Evolutionary conservation across 2,113 vertebrate genomes (phyloP).

Genomic region (Petrocephalus microphthalmus): DNA sequence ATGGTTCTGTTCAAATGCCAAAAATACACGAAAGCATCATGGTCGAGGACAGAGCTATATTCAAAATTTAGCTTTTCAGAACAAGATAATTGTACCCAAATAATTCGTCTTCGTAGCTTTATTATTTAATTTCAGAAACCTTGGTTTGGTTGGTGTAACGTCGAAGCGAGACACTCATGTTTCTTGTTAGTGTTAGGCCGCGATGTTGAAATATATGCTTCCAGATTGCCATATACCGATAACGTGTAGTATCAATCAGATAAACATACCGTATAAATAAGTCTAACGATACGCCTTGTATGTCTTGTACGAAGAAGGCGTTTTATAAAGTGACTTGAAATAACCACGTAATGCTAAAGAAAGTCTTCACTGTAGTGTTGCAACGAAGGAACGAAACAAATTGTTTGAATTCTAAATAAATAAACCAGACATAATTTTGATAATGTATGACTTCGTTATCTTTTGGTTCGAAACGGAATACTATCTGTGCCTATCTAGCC

Average conservation of each 20-base stretch:
- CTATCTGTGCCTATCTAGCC: not conserved
- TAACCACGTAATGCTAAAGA: conserved; percentile 37
- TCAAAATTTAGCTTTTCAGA: conserved; percentile 39
- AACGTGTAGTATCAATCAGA: conserved; percentile 32
- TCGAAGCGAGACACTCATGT: not conserved
- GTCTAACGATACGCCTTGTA: conserved; percentile 33
- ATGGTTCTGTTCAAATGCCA: conserved; percentile 49
- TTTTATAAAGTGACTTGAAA: conserved; percentile 25
- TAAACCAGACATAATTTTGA: conserved; percentile 6
- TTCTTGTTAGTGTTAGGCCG: conserved; percentile 22
- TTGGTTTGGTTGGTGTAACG: not conserved
- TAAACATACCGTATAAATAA: conserved; percentile 49
- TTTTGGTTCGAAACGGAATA: not conserved
- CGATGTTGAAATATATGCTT: conserved; percentile 4
- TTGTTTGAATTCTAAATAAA: conserved; percentile 38
- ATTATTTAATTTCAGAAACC: conserved; percentile 16
- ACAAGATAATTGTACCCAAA: conserved; percentile 21
- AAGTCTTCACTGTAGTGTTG: conserved; percentile 40
- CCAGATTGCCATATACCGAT: not conserved
- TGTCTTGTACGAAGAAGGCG: conserved; percentile 1
- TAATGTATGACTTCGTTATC: not conserved
- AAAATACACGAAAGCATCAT: conserved; percentile 60
- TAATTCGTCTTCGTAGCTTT: conserved; percentile 38
- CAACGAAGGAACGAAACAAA: conserved; percentile 22
- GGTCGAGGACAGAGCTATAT: conserved; percentile 54